Conservation (phyloP, 2,888 invertebrate genomes). For the Zhuqinia jingwanae region DNA sequence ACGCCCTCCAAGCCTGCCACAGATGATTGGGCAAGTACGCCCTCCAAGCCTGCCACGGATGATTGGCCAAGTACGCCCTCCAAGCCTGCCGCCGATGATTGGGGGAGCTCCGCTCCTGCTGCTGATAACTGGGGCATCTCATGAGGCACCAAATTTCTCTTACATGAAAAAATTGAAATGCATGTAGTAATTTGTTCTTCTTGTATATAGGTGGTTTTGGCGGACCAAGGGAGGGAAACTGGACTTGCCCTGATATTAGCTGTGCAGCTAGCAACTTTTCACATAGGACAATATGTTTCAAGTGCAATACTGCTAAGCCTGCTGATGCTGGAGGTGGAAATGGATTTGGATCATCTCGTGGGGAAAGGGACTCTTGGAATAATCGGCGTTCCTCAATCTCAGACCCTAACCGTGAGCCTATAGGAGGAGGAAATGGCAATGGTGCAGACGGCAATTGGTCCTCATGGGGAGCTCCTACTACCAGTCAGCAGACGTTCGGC, state of each 20-base stretch:
- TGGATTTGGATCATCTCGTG: not conserved
- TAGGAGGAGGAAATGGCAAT: not conserved
- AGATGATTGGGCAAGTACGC: too few species aligned
- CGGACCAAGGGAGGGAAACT: constrained; percentile 41
- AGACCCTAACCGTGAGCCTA: not conserved
- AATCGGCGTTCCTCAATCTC: not conserved
- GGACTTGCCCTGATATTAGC: constrained; percentile 35
- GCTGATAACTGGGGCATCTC: not conserved
- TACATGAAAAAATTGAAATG: too few species aligned
- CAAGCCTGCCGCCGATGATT: too few species aligned
- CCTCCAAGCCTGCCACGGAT: too few species aligned
- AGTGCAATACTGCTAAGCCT: constrained; percentile 44
- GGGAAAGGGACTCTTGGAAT: too few species aligned
- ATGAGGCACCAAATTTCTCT: not conserved
- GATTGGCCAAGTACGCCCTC: too few species aligned
- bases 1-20: too few species aligned
- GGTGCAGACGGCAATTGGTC: constrained; percentile 24
- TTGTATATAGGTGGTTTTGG: not conserved
- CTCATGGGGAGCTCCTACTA: not conserved
- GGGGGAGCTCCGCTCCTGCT: not conserved
- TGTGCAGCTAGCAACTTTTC: constrained; percentile 46
- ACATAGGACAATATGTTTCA: constrained; percentile 20
- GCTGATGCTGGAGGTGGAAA: not conserved
- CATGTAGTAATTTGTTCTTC: too few species aligned
- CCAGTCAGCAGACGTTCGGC: not conserved